Percentiles rank a stretch among this genome's conserved stretches.
These are phyloP conservation scores for Rhagium mordax DNA, from an alignment of 2,888 invertebrate genomes.

Conservation along the genomic window DNA sequence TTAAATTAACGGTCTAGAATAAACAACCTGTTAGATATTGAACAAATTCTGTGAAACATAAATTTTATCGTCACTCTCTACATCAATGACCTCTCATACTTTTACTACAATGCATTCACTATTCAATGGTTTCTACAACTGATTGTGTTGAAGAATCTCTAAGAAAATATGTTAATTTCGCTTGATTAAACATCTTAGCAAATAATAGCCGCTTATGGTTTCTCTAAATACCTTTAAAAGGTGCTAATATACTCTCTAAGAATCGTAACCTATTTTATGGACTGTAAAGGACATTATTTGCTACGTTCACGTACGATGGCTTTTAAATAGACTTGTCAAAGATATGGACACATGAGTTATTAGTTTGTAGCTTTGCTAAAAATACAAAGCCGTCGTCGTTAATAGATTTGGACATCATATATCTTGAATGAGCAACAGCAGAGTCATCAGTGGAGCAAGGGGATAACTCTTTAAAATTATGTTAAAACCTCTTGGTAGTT, in stretches of 20 bases:
- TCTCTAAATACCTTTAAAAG: conserved; percentile 25
- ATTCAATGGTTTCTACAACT: conserved; percentile 2
- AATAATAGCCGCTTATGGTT: conserved; percentile 14
- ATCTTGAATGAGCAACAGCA: background rate
- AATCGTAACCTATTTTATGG: conserved; percentile 1
- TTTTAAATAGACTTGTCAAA: background rate
- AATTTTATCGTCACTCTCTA: too few relatives aligned
- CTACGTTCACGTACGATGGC: background rate
- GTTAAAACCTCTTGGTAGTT: too few relatives aligned
- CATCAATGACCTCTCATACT: background rate
- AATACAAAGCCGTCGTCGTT: background rate
- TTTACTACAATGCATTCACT: background rate
- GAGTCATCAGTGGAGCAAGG: too few relatives aligned
- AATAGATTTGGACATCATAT: background rate
- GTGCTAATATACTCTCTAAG: conserved; percentile 18
- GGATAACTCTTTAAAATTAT: too few relatives aligned
- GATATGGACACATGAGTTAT: background rate
- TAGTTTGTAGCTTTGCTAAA: background rate
- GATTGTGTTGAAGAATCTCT: conserved; percentile 5
- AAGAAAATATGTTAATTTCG: conserved; percentile 27
- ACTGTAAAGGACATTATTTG: conserved; percentile 3
- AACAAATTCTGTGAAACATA: too few relatives aligned
- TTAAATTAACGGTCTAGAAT: too few relatives aligned
- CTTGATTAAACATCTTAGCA: conserved; percentile 21
- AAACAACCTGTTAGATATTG: too few relatives aligned